These are phyloP conservation scores for Pangasius macronema DNA, from an alignment of 2,797 vertebrate genomes.

Conservation along the genomic window DNA sequence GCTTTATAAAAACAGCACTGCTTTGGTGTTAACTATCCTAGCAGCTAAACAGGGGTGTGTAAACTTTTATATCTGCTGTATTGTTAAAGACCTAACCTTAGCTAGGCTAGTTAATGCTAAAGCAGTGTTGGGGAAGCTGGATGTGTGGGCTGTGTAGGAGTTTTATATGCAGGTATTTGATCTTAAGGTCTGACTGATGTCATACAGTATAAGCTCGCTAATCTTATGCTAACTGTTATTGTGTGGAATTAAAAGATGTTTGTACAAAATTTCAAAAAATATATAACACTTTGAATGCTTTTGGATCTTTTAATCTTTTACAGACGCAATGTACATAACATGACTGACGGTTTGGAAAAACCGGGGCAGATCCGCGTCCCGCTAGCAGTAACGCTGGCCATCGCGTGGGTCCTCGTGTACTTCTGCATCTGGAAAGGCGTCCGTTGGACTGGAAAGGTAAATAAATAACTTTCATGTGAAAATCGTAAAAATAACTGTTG, in stretches of 20 bases:
- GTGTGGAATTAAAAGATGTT: background rate
- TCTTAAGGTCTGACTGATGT: background rate
- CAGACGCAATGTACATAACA: conserved; percentile 96
- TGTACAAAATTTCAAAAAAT: background rate
- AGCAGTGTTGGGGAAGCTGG: background rate
- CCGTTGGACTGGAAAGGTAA: conserved; percentile 98
- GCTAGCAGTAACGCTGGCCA: conserved; percentile 92
- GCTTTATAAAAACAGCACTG: background rate
- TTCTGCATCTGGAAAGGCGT: conserved; percentile 99
- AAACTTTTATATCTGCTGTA: background rate
- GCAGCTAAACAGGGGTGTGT: background rate
- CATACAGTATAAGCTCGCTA: no score
- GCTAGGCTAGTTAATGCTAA: background rate
- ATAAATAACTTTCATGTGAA: conserved; percentile 47
- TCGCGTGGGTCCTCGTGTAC: conserved; percentile 97
- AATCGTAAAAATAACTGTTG: background rate
- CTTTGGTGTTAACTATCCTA: background rate
- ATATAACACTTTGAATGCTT: conserved; percentile 50
- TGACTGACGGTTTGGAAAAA: conserved; percentile 95
- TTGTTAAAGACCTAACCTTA: background rate
- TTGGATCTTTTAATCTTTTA: conserved; percentile 65
- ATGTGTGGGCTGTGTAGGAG: background rate
- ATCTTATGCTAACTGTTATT: background rate
- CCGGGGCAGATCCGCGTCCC: conserved; percentile 92
- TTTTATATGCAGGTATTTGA: background rate